These are phyloP conservation scores for Megastigmus dorsalis DNA, from an alignment of 2,888 invertebrate genomes.

Conservation along the genomic window DNA sequence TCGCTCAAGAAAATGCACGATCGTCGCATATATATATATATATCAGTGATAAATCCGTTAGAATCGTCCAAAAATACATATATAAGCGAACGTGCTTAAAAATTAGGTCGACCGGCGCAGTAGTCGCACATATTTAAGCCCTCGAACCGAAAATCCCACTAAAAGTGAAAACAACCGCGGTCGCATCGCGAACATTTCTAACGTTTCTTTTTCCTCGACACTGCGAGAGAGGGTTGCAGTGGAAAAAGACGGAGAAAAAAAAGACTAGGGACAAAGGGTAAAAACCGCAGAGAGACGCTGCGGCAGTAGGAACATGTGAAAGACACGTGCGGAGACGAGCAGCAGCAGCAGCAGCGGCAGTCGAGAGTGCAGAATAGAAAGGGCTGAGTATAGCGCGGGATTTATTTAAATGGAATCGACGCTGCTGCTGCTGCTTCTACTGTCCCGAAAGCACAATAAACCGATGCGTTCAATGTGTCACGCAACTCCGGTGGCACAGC, in stretches of 20 bases:
- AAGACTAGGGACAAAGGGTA: constrained; percentile 30
- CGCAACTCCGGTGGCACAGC: too few relatives aligned
- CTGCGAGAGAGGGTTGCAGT: constrained; percentile 35
- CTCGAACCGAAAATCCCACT: neutral
- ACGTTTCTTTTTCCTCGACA: neutral
- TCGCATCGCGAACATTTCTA: neutral
- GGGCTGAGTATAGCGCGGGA: constrained; percentile 23
- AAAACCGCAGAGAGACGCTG: neutral
- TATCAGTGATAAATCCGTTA: too few relatives aligned
- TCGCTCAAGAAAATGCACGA: too few relatives aligned
- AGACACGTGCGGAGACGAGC: constrained; percentile 25
- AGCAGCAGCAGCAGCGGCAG: neutral
- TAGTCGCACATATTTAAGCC: too few relatives aligned
- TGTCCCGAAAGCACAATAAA: constrained; percentile 46
- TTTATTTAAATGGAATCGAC: constrained; percentile 40
- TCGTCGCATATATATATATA: too few relatives aligned
- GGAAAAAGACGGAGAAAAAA: constrained; percentile 3
- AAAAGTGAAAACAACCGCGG: neutral
- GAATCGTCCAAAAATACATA: too few relatives aligned
- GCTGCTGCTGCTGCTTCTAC: too few relatives aligned
- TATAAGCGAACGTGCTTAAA: constrained; percentile 2
- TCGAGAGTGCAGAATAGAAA: neutral
- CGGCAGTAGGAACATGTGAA: constrained; percentile 26
- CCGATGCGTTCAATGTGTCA: too few relatives aligned
- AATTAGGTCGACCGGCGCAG: constrained; percentile 14